Base-by-base conservation (phyloP, 1,140 invertebrate species). In the Drosophila lacertosa region DNA sequence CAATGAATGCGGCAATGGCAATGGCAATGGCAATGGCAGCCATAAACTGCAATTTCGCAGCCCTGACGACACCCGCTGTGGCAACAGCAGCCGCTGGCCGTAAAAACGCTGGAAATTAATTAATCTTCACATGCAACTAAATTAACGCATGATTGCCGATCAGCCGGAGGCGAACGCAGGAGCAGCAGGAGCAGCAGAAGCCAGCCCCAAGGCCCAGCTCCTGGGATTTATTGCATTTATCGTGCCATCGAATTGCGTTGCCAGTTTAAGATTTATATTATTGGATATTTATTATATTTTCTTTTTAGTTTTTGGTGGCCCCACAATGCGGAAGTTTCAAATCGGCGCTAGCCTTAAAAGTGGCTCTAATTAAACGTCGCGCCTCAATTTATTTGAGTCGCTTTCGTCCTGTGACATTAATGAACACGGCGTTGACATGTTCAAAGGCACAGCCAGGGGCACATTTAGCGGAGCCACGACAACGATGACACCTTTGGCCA, bases 81-180 rank as follows among this genome's bases (percentile, higher is more conserved):
- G n/a, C 26, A 33, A 29, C 45, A 42, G 24, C 60, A 44, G 35
- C 69, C 45, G 37, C 5, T 11, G 35, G 79, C 54, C 60, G 79
- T 79, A 84, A 86, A 86, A 86, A 74, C 53, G 77, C 58, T 80
- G 69, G 26, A 60, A 84, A 84, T 86, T 88, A 88, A 84, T 84
- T 84, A 84, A 86, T 84, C 81, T 81, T 84, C 70, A 51, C 81
- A 84, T 86, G 81, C 82, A 84, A 84, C 81, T 84, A 84, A 84
- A 84, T 84, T 84, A 84, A 84, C 81, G 82, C 81, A 84, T 88
- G 81, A 84, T 88, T 81, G 81, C 81, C 59, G 69, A 53, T 45
- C 58, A 35, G 51, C 33, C 40, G 26, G 47, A 53, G 51, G 48
- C 65, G 47, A 45, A 13, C 10, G 15, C 11, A 47, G 24, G 6